Conservation (phyloP, 2,888 invertebrate genomes). For the Mesorhabditis belari region DNA sequence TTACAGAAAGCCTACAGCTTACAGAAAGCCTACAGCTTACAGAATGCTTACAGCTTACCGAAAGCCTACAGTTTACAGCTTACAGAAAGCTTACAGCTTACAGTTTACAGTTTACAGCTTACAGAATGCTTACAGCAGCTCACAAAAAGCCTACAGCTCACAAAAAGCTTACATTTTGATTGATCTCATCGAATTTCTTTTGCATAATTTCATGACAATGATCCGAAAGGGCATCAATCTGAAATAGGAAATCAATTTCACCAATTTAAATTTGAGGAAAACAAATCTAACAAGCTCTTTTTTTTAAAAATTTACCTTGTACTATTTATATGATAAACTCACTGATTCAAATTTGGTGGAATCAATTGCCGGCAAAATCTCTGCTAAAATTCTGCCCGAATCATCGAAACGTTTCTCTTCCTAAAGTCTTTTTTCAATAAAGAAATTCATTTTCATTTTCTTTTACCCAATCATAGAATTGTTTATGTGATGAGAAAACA, state of each 20-base stretch:
- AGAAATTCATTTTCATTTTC: neutral
- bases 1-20: no score
- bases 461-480: conserved; percentile 54
- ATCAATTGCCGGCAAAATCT: conserved; percentile 29
- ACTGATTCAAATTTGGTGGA: conserved; percentile 21
- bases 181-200: conserved; percentile 1
- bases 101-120: no score
- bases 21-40: no score
- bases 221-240: conserved; percentile 24
- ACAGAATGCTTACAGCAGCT: no score
- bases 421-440: conserved; percentile 12
- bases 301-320: no score
- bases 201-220: conserved; percentile 29
- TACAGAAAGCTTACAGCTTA: no score
- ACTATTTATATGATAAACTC: no score
- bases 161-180: conserved; percentile 1
- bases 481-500: conserved; percentile 77
- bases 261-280: no score
- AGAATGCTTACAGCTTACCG: no score
- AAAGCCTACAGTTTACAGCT: no score
- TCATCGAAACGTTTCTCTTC: conserved; percentile 21
- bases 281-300: no score
- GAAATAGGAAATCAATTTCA: neutral
- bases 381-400: conserved; percentile 21
- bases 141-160: no score